These are phyloP conservation scores for Polypedilum pembai DNA, from an alignment of 1,140 invertebrate species.

Conservation along the genomic window DNA sequence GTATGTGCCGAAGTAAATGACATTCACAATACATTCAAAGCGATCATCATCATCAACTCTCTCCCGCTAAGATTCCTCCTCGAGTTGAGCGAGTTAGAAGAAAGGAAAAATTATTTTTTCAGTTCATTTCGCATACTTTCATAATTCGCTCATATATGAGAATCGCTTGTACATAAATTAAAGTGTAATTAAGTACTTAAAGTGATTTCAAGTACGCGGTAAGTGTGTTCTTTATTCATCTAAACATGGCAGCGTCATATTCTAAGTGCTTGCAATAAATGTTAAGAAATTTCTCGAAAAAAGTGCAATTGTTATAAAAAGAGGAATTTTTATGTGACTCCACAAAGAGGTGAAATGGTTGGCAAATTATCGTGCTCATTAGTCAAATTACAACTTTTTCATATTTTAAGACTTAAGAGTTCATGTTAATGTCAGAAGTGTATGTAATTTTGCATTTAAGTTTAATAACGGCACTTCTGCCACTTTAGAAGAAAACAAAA, in stretches of 20 bases:
- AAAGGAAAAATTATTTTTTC: constrained; percentile 21
- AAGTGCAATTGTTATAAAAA: no score
- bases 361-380: not conserved
- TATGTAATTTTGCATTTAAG: not conserved
- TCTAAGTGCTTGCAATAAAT: no score
- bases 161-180: not conserved
- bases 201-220: constrained; percentile 26
- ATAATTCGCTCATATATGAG: constrained; percentile 24
- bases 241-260: no score
- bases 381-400: not conserved
- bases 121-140: constrained; percentile 28
- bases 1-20: not conserved
- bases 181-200: constrained; percentile 1
- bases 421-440: not conserved
- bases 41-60: not conserved
- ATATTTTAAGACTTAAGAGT: not conserved
- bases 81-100: not conserved
- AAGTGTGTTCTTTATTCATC: not conserved
- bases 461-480: not conserved
- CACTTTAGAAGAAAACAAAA: not conserved
- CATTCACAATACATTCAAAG: not conserved
- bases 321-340: no score
- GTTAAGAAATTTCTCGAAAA: no score
- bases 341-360: not conserved
- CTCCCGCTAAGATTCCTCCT: not conserved